Base-by-base conservation (phyloP, 1,140 invertebrate species). In the Papilio glaucus region DNA sequence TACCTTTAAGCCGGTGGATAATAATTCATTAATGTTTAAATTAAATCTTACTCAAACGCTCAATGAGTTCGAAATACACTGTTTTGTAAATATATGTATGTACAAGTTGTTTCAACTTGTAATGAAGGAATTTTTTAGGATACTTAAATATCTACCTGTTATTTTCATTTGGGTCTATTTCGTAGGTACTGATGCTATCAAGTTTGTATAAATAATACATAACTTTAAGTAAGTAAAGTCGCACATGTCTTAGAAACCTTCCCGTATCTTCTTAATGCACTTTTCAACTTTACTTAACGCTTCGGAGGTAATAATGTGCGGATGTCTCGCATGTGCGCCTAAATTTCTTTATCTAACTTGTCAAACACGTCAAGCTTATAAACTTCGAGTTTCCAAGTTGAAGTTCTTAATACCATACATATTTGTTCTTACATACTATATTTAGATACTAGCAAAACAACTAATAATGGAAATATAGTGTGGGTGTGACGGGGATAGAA, bases 271-370 rank as follows among this genome's bases (percentile, higher is more conserved):
- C 9, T 24, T 26, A 57, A 57, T 57, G 49, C 49, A 57, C 49
- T 57, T 57, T 57, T 26, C 49, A 24, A 53, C 45, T 53, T 53
- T 45, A 45, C 42, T 57, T 26, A 6, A 57, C 21, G 8, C 13
- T 12, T 4, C 39, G 39, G 39, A 13, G 10, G 12, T 7, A 49
- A 15, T 49, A 21, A 1, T 45, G 45, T 9, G 18, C 8, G 9
- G 18, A 57, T 24, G 21, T 10, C 10, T 57, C 49, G 3, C 49
- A 57, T 57, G 21, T 57, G 18, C 12, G 49, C 10, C 21, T 12
- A 57, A 57, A 57, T 24, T 12, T 24, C 49, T 57, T 53, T 57
- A 45, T 45, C 42, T 45, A 57, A 57, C 18, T 57, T 57, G 18
- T 57, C 49, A 57, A 57, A 12, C 21, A 57, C 10, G 9, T 57